These are phyloP conservation scores for Ernsta delagoae DNA, from an alignment of 2,888 invertebrate genomes.

Conservation along the genomic window DNA sequence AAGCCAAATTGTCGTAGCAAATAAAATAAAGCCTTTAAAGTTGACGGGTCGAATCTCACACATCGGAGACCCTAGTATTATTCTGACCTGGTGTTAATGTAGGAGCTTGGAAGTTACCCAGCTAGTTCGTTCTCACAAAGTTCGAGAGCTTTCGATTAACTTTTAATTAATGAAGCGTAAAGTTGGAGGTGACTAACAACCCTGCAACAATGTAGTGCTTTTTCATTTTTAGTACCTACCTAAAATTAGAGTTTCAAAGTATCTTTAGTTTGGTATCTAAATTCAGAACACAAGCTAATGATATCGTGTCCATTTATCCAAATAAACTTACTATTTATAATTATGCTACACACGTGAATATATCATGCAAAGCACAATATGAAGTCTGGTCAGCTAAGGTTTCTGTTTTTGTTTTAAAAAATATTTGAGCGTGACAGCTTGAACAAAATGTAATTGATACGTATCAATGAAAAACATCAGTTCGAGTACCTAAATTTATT, in stretches of 20 bases:
- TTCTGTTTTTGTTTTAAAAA: background rate
- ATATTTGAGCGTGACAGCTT: background rate
- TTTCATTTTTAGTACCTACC: background rate
- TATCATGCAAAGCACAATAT: too few relatives aligned
- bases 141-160: constrained; percentile 52
- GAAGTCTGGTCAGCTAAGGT: too few relatives aligned
- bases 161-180: constrained; percentile 60
- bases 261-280: background rate
- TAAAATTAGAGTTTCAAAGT: background rate
- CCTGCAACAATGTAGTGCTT: constrained; percentile 35
- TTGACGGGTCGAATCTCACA: background rate
- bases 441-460: background rate
- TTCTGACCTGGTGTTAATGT: constrained; percentile 32
- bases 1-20: too few relatives aligned
- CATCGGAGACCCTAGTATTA: constrained; percentile 3
- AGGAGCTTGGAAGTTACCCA: constrained; percentile 40
- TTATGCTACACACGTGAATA: too few relatives aligned
- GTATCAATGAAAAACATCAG: background rate
- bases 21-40: constrained; percentile 1
- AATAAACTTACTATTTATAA: too few relatives aligned
- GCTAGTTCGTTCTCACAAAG: constrained; percentile 33
- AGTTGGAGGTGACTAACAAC: constrained; percentile 50
- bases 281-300: background rate
- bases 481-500: background rate
- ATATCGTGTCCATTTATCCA: too few relatives aligned